A percentile compares a stretch with the other conserved stretches of the same genome.
phyloP scores from a whole-genome alignment of 2,113 vertebrate species.

The Morone chrysops region DNA sequence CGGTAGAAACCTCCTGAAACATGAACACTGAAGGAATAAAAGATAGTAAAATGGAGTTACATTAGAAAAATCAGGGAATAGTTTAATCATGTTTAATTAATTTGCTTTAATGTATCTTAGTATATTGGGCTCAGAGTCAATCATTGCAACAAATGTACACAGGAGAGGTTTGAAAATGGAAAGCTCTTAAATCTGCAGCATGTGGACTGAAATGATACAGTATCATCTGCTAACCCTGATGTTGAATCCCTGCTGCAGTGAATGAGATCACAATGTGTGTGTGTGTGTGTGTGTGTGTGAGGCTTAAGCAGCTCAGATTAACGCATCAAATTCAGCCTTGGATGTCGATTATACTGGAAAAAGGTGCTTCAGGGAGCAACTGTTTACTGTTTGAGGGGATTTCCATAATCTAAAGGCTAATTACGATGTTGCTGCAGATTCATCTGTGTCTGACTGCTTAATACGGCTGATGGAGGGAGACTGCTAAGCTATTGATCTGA shows the following conservation, averaged over 20 bases:
- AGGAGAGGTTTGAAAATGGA: not conserved
- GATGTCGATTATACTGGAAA: slow-evolving; percentile 13
- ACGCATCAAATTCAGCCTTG: slow-evolving; percentile 23
- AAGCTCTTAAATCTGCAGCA: not conserved
- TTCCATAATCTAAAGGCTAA: slow-evolving; percentile 71
- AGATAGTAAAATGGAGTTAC: not conserved
- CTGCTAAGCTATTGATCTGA: slow-evolving; percentile 20
- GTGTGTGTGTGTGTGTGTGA: slow-evolving; percentile 3
- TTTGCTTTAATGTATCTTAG: not conserved
- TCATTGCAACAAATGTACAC: not conserved
- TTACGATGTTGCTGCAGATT: slow-evolving; percentile 61
- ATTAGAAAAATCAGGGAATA: not conserved
- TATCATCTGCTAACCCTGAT: not conserved
- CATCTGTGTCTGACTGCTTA: slow-evolving; percentile 43
- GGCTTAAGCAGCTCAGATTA: slow-evolving; percentile 41
- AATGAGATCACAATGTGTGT: slow-evolving; percentile 8
- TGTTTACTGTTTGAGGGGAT: slow-evolving; percentile 55
- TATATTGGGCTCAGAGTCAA: not conserved
- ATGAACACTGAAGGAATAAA: too few relatives aligned
- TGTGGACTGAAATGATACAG: not conserved
- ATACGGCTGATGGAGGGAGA: slow-evolving; percentile 14
- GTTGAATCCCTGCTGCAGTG: not conserved
- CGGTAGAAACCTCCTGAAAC: too few relatives aligned
- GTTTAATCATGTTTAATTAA: not conserved
- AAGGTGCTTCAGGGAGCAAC: slow-evolving; percentile 29